A percentile compares a stretch with the other conserved stretches of the same genome.
These are phyloP conservation scores for Empis livida DNA, from an alignment of 2,888 invertebrate genomes.

Conservation along the genomic window DNA sequence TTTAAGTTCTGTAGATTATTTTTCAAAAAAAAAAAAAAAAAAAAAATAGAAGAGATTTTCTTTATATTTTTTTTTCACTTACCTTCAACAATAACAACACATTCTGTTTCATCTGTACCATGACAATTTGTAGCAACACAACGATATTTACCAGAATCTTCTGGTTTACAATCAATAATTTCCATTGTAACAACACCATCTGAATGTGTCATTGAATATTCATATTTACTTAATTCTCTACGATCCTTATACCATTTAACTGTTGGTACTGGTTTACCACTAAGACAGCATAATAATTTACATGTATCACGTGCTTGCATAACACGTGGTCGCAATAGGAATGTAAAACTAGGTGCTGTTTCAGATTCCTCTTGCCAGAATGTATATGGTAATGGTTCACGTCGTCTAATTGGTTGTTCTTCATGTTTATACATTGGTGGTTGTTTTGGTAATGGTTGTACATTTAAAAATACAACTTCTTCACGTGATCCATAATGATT, in stretches of 20 bases:
- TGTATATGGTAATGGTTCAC: conserved; percentile 72
- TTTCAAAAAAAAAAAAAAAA: too few relatives aligned
- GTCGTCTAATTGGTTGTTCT: conserved; percentile 56
- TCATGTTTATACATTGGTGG: conserved; percentile 44
- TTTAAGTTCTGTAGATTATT: too few relatives aligned
- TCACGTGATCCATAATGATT: conserved; percentile 93
- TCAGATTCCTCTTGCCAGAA: conserved; percentile 90
- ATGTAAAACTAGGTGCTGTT: conserved; percentile 92
- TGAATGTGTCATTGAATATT: conserved; percentile 79
- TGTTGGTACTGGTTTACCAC: conserved; percentile 87
- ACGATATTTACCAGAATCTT: conserved; percentile 92
- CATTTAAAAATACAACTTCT: conserved; percentile 92
- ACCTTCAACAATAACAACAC: conserved; percentile 94
- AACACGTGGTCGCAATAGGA: conserved; percentile 94
- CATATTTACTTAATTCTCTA: conserved; percentile 77
- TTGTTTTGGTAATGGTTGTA: conserved; percentile 54
- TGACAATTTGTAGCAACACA: conserved; percentile 89
- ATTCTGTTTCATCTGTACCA: conserved; percentile 89
- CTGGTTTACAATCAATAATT: conserved; percentile 85
- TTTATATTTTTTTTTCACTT: conserved; percentile 20
- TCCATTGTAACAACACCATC: conserved; percentile 97
- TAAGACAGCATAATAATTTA: conserved; percentile 93
- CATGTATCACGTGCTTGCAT: conserved; percentile 95
- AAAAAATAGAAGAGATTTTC: too few relatives aligned
- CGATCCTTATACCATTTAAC: conserved; percentile 91